phyloP scores from a whole-genome alignment of 1,140 invertebrate genomes.

The Drosophila bipectinata region DNA sequence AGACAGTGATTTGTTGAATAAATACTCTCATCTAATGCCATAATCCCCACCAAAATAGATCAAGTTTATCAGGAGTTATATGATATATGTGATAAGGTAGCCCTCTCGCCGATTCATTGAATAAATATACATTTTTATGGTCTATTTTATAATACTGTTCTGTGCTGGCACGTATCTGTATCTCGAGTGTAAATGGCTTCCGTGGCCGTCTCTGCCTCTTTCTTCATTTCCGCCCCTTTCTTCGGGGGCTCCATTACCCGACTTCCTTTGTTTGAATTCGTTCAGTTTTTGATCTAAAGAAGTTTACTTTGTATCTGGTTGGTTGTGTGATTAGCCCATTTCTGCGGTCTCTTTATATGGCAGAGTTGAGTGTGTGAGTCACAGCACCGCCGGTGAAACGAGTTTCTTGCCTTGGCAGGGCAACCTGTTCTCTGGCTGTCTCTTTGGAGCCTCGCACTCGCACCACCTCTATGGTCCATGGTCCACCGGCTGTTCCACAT shows the following conservation, averaged over 20 bases:
- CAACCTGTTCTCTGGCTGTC: slow-evolving; percentile 33
- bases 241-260: slow-evolving; percentile 20
- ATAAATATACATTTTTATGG: slow-evolving; percentile 1
- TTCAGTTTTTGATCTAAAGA: slow-evolving; percentile 41
- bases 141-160: too few relatives aligned
- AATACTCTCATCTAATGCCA: neutral
- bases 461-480: slow-evolving; percentile 7
- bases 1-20: neutral
- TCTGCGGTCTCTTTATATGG: slow-evolving; percentile 31
- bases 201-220: slow-evolving; percentile 12
- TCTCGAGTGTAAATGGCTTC: slow-evolving; percentile 26
- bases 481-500: slow-evolving; percentile 36
- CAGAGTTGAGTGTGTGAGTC: slow-evolving; percentile 27
- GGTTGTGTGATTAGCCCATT: slow-evolving; percentile 52
- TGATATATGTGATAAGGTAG: slow-evolving; percentile 9
- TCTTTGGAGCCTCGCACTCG: slow-evolving; percentile 28
- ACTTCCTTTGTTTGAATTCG: slow-evolving; percentile 45
- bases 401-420: slow-evolving; percentile 40
- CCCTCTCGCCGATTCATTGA: slow-evolving; percentile 11
- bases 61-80: slow-evolving; percentile 9
- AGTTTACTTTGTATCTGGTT: slow-evolving; percentile 46
- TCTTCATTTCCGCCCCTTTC: slow-evolving; percentile 35
- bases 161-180: slow-evolving; percentile 13
- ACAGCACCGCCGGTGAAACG: slow-evolving; percentile 33
- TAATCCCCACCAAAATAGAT: slow-evolving; percentile 2